Conservation (phyloP, 2,888 invertebrate species). For the Rotaria socialis region DNA sequence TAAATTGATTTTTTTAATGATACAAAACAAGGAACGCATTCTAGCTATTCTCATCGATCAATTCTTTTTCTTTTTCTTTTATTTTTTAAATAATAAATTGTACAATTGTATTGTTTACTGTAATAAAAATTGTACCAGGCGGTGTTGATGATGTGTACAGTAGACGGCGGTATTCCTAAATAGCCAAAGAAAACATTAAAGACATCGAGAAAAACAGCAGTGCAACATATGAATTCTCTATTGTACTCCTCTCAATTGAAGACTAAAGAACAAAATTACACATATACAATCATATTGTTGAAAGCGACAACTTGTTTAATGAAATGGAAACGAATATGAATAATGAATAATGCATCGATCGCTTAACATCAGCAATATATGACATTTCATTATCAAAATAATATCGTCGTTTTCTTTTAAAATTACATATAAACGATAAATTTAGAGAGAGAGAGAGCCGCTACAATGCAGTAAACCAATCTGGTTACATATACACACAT, state of each 20-base stretch:
- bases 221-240: neutral
- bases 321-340: conserved; percentile 4
- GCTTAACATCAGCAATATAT: neutral
- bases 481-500: too few relatives aligned
- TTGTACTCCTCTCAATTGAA: neutral
- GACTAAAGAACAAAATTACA: neutral
- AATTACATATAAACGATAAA: too few relatives aligned
- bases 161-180: neutral
- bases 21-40: too few relatives aligned
- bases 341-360: neutral
- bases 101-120: neutral
- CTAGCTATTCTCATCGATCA: too few relatives aligned
- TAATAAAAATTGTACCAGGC: neutral
- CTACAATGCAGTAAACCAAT: too few relatives aligned
- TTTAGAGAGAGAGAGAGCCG: too few relatives aligned
- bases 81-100: too few relatives aligned
- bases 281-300: neutral
- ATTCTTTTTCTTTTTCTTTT: too few relatives aligned
- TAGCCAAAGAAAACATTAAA: neutral
- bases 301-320: conserved; percentile 7
- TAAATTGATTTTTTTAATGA: too few relatives aligned
- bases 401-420: neutral
- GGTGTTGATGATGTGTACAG: neutral
- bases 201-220: neutral
- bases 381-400: neutral